Evolutionary conservation across 2,797 vertebrate species (phyloP).

Genomic region (Cuculus canorus): DNA sequence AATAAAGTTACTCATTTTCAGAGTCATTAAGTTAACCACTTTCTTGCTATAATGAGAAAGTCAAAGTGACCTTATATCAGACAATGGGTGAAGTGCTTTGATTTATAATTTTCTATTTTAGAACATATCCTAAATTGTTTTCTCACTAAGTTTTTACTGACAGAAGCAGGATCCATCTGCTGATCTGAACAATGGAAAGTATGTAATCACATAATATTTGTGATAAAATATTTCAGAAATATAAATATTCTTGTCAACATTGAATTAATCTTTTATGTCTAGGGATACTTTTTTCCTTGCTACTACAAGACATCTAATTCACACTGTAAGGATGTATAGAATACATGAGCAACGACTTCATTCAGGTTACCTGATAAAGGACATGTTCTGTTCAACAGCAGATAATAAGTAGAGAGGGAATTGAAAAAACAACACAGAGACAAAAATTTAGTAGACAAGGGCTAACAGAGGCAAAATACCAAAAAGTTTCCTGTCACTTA

Average conservation of each 20-base stretch:
- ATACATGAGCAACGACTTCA: neutral
- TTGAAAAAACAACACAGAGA: neutral
- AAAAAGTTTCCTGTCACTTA: neutral
- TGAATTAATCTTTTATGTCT: neutral
- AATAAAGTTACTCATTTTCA: constrained; percentile 41
- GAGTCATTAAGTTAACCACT: constrained; percentile 29
- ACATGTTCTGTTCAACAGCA: neutral
- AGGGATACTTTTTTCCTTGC: neutral
- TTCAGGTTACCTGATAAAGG: neutral
- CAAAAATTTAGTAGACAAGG: neutral
- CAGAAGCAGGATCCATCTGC: neutral
- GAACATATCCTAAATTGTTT: neutral
- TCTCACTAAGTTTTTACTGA: neutral
- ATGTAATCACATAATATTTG: neutral
- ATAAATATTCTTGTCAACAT: neutral
- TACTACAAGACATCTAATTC: neutral
- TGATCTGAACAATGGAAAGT: neutral
- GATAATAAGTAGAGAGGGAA: neutral
- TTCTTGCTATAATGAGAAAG: constrained; percentile 3
- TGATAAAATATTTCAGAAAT: neutral
- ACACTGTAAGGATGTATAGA: neutral
- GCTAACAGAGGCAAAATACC: neutral
- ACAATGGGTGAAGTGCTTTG: neutral
- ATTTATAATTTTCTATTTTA: neutral
- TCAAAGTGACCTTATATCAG: constrained; percentile 40